Evolutionary conservation across 2,113 vertebrate genomes (phyloP).

Genomic region (Cyprinus carpio): DNA sequence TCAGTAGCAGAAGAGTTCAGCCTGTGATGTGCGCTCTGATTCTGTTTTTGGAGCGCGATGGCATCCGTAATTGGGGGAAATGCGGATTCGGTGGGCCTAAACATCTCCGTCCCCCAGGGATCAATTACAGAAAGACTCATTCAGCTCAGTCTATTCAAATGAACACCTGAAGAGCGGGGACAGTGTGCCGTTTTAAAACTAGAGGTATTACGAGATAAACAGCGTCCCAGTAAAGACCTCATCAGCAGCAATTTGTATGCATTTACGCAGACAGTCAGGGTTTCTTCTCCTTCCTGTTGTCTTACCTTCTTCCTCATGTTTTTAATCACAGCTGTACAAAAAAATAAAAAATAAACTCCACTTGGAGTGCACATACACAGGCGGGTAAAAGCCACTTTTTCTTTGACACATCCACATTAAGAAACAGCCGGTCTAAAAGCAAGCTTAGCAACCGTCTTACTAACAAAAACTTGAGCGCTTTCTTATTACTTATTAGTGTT

Average conservation of each 20-base stretch:
- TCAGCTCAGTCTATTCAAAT: constrained; percentile 91
- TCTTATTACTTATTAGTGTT: constrained; percentile 33
- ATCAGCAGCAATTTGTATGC: constrained; percentile 85
- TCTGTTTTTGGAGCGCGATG: constrained; percentile 69
- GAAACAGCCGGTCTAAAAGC: background rate
- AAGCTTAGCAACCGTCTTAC: background rate
- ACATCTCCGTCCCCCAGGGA: constrained; percentile 83
- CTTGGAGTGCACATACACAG: background rate
- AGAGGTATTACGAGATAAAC: constrained; percentile 88
- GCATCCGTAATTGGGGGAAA: constrained; percentile 79
- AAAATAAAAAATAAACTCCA: background rate
- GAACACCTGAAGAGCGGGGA: constrained; percentile 88
- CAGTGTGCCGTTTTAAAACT: constrained; percentile 83
- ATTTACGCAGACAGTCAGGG: constrained; percentile 85
- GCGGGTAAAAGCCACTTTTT: background rate
- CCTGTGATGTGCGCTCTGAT: constrained; percentile 27
- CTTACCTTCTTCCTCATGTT: constrained; percentile 50
- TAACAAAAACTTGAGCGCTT: constrained; percentile 19
- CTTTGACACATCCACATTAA: constrained; percentile 24
- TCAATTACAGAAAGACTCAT: constrained; percentile 92
- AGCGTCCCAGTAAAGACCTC: constrained; percentile 86
- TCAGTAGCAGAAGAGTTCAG: background rate
- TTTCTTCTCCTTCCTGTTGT: constrained; percentile 38
- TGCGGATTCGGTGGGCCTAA: constrained; percentile 83
- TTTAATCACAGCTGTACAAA: constrained; percentile 70